Conservation (phyloP, 2,113 vertebrate genomes). For the Charadrius vociferus region DNA sequence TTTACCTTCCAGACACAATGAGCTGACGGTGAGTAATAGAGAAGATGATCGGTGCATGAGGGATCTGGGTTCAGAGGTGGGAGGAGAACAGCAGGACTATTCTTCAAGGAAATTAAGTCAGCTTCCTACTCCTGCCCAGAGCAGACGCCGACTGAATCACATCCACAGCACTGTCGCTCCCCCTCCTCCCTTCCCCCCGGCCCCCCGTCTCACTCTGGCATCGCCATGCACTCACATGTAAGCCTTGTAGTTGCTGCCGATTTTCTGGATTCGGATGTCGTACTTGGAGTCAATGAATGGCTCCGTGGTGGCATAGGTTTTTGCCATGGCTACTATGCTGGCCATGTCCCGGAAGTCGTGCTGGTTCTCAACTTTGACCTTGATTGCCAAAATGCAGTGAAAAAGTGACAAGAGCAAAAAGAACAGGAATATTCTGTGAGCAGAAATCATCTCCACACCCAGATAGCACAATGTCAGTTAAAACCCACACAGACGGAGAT, state of each 20-base stretch:
- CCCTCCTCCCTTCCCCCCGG: background rate
- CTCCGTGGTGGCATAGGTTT: slow-evolving; percentile 92
- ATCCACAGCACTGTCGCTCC: background rate
- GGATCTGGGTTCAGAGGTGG: background rate
- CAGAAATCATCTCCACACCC: background rate
- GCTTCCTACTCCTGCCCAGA: background rate
- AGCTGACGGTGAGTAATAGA: background rate
- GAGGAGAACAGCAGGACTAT: background rate
- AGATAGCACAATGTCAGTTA: background rate
- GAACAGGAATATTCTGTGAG: background rate
- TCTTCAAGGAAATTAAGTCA: slow-evolving; percentile 30
- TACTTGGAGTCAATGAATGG: slow-evolving; percentile 95
- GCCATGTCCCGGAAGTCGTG: slow-evolving; percentile 95
- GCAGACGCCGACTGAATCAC: background rate
- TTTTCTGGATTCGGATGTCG: slow-evolving; percentile 97
- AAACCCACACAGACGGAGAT: background rate
- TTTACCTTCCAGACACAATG: background rate
- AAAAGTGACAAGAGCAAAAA: slow-evolving; percentile 14
- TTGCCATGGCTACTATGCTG: slow-evolving; percentile 92
- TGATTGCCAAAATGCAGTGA: background rate
- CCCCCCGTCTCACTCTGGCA: background rate
- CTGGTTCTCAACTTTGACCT: slow-evolving; percentile 97
- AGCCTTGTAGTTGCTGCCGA: slow-evolving; percentile 96
- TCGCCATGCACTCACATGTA: slow-evolving; percentile 88
- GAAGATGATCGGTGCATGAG: background rate